Percentiles rank a stretch among this genome's conserved stretches.
phyloP scores from a whole-genome alignment of 2,797 vertebrate genomes.

The Masticophis lateralis region DNA sequence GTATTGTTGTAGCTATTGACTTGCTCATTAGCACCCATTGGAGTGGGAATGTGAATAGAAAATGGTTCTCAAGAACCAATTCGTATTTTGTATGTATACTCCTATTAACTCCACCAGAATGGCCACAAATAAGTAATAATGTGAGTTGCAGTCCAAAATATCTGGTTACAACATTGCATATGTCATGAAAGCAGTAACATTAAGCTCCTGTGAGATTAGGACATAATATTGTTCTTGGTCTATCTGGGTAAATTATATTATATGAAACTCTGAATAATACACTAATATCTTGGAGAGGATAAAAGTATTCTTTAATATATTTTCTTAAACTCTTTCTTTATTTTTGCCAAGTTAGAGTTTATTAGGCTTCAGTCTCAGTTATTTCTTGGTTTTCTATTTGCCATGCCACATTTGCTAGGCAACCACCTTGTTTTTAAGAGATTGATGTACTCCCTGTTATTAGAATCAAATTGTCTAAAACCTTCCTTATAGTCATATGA shows the following conservation, averaged over 20 bases:
- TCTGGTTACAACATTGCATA: background rate
- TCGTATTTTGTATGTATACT: background rate
- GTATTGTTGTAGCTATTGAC: background rate
- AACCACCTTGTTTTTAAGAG: slow-evolving; percentile 32
- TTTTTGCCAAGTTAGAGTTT: background rate
- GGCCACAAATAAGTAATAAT: background rate
- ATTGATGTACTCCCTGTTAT: slow-evolving; percentile 55
- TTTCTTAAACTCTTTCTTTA: background rate
- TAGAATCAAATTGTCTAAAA: slow-evolving; percentile 56
- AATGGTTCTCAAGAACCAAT: background rate
- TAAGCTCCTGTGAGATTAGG: background rate
- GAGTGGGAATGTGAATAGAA: background rate
- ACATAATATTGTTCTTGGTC: background rate
- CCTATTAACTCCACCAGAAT: background rate
- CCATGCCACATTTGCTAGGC: slow-evolving; percentile 31
- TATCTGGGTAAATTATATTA: background rate
- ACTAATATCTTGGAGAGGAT: background rate
- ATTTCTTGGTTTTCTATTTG: slow-evolving; percentile 36
- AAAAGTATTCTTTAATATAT: slow-evolving; percentile 13
- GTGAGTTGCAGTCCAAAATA: background rate
- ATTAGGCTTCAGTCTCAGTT: background rate
- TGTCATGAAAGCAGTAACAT: background rate
- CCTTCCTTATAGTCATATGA: slow-evolving; percentile 22
- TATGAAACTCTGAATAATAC: background rate
- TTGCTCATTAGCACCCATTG: background rate